These are phyloP conservation scores for Brachionus calyciflorus DNA, from an alignment of 1,140 invertebrate species.

Conservation along the genomic window DNA sequence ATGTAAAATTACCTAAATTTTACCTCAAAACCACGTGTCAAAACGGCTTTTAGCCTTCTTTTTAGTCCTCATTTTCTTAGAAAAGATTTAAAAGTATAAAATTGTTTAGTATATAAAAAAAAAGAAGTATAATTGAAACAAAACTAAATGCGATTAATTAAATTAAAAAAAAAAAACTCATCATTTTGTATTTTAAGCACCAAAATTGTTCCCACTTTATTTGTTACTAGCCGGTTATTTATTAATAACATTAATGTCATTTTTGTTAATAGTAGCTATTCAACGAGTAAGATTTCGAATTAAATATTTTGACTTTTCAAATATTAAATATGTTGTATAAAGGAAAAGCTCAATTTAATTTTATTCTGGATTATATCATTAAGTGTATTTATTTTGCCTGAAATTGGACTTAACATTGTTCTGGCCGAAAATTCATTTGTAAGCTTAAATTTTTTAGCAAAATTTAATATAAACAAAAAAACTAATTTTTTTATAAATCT, in stretches of 20 bases:
- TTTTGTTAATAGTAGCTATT: conserved; percentile 43
- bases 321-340: too few relatives aligned
- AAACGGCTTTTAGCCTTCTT: too few relatives aligned
- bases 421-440: conserved; percentile 45
- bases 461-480: not conserved
- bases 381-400: conserved; percentile 34
- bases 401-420: conserved; percentile 41
- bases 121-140: too few relatives aligned
- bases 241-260: conserved; percentile 40
- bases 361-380: conserved; percentile 40
- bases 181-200: not conserved
- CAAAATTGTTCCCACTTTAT: conserved; percentile 25
- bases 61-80: too few relatives aligned
- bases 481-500: not conserved
- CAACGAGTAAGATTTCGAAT: conserved; percentile 40
- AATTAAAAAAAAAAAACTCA: too few relatives aligned
- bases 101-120: too few relatives aligned
- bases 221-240: conserved; percentile 19
- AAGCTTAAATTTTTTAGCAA: not conserved
- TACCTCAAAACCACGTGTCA: too few relatives aligned
- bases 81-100: too few relatives aligned
- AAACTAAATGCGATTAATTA: too few relatives aligned
- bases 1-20: too few relatives aligned
- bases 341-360: conserved; percentile 42
- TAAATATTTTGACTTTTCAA: not conserved